These are phyloP conservation scores for Apomyelois bistriatella DNA, from an alignment of 2,888 invertebrate species.

Conservation along the genomic window DNA sequence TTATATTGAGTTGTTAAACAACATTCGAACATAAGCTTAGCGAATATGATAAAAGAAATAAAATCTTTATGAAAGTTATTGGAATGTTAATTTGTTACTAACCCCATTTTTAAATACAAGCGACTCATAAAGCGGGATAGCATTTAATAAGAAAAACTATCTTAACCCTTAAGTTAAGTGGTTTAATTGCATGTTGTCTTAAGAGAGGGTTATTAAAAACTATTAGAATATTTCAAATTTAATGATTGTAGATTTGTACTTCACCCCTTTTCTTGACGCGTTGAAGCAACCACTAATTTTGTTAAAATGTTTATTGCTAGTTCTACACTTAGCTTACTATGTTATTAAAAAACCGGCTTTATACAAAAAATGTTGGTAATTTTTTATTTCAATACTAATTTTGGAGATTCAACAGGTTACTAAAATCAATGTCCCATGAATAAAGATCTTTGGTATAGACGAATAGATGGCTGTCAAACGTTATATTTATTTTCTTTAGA, in stretches of 20 bases:
- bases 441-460: conserved; percentile 72
- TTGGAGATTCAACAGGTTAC: conserved; percentile 11
- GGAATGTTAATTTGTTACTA: neutral
- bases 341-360: conserved; percentile 34
- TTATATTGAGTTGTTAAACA: neutral
- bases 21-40: neutral
- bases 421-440: conserved; percentile 49
- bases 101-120: neutral
- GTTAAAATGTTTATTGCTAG: conserved; percentile 66
- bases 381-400: neutral
- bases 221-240: conserved; percentile 63
- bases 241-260: conserved; percentile 42
- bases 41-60: neutral
- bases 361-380: too few species aligned
- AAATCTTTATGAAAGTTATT: neutral
- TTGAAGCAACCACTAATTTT: conserved; percentile 58
- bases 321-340: conserved; percentile 38
- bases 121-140: neutral
- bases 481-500: conserved; percentile 79
- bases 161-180: conserved; percentile 43
- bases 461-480: conserved; percentile 73
- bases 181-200: conserved; percentile 72
- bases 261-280: conserved; percentile 43
- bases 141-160: conserved; percentile 14
- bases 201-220: conserved; percentile 69